These are phyloP conservation scores for Clupea harengus DNA, from an alignment of 2,113 vertebrate genomes.

Conservation along the genomic window DNA sequence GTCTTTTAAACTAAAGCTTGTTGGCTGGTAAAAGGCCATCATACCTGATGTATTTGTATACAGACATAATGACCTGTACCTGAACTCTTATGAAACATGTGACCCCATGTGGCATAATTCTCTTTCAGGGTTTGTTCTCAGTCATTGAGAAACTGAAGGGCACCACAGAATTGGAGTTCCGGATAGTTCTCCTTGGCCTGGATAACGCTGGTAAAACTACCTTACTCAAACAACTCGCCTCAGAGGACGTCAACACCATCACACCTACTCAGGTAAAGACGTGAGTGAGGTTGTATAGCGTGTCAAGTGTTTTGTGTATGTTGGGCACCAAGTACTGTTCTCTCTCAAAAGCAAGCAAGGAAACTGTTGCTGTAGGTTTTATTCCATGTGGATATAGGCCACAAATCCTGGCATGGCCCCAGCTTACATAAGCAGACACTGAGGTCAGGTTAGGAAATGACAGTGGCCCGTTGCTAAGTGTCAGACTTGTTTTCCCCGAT, in stretches of 20 bases:
- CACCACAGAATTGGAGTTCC: slow-evolving; percentile 75
- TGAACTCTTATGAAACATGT: neutral
- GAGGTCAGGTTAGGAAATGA: neutral
- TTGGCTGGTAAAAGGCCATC: neutral
- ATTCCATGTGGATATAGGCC: neutral
- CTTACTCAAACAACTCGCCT: slow-evolving; percentile 77
- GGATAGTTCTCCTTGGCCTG: slow-evolving; percentile 82
- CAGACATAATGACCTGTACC: neutral
- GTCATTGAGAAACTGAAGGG: slow-evolving; percentile 82
- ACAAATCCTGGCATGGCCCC: neutral
- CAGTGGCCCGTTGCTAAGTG: neutral
- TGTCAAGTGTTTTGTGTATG: neutral
- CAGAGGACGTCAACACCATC: slow-evolving; percentile 84
- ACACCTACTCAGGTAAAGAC: slow-evolving; percentile 80
- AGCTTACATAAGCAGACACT: neutral
- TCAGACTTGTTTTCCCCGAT: neutral
- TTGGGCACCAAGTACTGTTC: neutral
- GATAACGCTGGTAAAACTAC: slow-evolving; percentile 88
- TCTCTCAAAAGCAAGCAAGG: neutral
- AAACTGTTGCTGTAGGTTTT: neutral
- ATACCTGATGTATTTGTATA: neutral
- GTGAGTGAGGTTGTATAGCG: neutral
- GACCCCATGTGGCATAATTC: neutral
- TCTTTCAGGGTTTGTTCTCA: slow-evolving; percentile 80
- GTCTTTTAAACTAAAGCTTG: neutral